Conservation (phyloP, 2,797 vertebrate genomes). For the Buceros bicornis region DNA sequence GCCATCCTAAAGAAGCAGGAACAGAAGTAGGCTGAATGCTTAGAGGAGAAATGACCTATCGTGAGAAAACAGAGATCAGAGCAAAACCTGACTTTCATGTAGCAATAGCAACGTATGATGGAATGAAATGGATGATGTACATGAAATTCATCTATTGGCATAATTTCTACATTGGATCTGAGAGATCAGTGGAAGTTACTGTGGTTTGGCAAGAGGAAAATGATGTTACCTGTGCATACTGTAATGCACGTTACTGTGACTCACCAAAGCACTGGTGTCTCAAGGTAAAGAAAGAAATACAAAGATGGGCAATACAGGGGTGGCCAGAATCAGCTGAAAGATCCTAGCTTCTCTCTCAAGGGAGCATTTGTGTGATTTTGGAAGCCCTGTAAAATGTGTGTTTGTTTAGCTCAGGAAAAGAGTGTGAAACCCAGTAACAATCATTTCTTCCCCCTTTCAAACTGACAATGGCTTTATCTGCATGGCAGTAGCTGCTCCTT, state of each 20-base stretch:
- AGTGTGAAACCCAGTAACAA: background rate
- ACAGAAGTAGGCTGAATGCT: background rate
- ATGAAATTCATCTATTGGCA: background rate
- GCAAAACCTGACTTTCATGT: background rate
- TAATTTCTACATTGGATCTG: background rate
- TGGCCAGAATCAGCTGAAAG: background rate
- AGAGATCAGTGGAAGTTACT: background rate
- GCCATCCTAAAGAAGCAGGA: background rate
- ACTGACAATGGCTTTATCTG: background rate
- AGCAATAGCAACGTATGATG: background rate
- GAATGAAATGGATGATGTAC: background rate
- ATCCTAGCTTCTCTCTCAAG: background rate
- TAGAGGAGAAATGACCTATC: background rate
- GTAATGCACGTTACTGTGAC: fast-evolving
- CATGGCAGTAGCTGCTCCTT: background rate
- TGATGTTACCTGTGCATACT: background rate
- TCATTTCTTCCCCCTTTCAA: background rate
- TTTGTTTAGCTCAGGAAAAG: background rate
- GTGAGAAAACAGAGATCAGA: background rate
- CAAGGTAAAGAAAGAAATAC: background rate
- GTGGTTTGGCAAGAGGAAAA: background rate
- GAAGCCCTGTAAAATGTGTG: background rate
- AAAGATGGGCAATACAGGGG: background rate
- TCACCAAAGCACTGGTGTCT: background rate
- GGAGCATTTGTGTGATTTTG: background rate